Conservation (phyloP, 2,888 invertebrate species). For the Monoplex corrugatus region DNA sequence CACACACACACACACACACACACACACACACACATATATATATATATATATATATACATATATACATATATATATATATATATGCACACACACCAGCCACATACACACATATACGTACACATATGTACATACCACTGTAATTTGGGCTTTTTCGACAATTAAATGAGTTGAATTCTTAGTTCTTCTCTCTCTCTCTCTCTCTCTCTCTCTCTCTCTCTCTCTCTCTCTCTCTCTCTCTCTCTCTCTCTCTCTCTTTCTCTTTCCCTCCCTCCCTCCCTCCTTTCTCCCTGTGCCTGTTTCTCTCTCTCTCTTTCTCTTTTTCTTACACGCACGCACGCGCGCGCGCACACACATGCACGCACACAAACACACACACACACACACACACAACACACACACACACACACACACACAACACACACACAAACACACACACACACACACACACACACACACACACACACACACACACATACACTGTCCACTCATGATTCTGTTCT, state of each 20-base stretch:
- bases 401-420: neutral
- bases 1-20: conserved; percentile 13
- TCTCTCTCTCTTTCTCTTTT: neutral
- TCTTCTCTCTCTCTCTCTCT: conserved; percentile 23
- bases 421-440: neutral
- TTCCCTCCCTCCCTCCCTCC: conserved; percentile 25
- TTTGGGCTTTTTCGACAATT: no score
- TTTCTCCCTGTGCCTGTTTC: neutral
- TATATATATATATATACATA: neutral
- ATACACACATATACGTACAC: neutral
- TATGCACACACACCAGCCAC: neutral
- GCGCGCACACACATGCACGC: neutral
- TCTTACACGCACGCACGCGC: neutral
- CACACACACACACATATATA: conserved; percentile 11
- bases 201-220: no score
- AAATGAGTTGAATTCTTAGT: no score
- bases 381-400: neutral
- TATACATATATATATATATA: conserved; percentile 16
- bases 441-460: neutral
- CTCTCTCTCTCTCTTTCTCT: conserved; percentile 26
- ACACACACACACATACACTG: neutral
- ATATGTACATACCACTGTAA: no score
- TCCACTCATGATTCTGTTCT: no score
- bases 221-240: conserved; percentile 11
- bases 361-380: neutral